These are phyloP conservation scores for Macrophya annulata DNA, from an alignment of 2,888 invertebrate species.

Conservation along the genomic window DNA sequence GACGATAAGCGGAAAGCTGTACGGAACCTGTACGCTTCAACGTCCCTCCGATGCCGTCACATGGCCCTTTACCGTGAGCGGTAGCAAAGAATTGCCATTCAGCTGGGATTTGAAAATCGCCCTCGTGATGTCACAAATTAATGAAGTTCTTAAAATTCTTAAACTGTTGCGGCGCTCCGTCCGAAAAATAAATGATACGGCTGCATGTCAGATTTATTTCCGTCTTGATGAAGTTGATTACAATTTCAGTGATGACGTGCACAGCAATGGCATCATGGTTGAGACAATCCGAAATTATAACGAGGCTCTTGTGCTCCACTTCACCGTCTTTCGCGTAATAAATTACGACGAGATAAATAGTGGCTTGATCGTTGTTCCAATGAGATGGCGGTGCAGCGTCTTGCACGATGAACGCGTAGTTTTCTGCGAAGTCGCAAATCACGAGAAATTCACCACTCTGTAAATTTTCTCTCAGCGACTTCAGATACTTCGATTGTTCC, in stretches of 20 bases:
- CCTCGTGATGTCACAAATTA: constrained; percentile 19
- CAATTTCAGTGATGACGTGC: constrained; percentile 52
- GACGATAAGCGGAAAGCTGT: constrained; percentile 24
- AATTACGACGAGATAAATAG: constrained; percentile 57
- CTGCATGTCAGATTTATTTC: background rate
- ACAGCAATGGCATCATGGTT: constrained; percentile 63
- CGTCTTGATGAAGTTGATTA: constrained; percentile 45
- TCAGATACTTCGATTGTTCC: background rate
- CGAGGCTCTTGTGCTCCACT: constrained; percentile 60
- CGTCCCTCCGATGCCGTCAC: constrained; percentile 35
- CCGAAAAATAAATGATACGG: constrained; percentile 13
- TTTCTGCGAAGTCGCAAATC: background rate
- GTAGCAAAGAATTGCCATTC: constrained; percentile 47
- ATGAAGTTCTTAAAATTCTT: constrained; percentile 35
- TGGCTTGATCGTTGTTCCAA: constrained; percentile 61
- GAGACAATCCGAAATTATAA: constrained; percentile 62
- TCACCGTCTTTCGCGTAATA: constrained; percentile 60
- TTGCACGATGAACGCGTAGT: constrained; percentile 60
- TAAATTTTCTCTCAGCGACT: background rate
- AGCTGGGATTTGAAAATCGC: constrained; percentile 39
- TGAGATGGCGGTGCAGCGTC: constrained; percentile 62
- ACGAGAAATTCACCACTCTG: background rate
- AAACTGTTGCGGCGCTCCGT: constrained; percentile 32
- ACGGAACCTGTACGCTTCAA: no score
- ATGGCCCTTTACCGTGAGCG: constrained; percentile 25